Evolutionary conservation across 2,888 invertebrate genomes (phyloP).

Genomic region (Cremastinae sp.): DNA sequence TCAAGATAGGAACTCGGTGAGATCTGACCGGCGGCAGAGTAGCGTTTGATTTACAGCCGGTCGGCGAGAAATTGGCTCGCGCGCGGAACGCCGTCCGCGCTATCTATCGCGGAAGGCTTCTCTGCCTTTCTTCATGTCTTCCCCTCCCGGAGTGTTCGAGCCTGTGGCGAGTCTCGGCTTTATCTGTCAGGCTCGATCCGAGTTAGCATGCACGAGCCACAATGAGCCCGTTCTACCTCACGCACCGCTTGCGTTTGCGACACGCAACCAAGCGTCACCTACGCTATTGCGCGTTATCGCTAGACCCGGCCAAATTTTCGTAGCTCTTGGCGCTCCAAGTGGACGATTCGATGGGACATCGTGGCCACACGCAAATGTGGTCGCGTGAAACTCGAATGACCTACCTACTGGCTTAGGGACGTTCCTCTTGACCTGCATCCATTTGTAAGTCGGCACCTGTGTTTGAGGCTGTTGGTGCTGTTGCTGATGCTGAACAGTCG

Average conservation of each 20-base stretch:
- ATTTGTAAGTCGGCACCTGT: constrained; percentile 95
- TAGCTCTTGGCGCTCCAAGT: too few species aligned
- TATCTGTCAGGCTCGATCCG: constrained; percentile 68
- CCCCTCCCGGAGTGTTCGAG: constrained; percentile 4
- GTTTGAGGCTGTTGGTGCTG: constrained; percentile 82
- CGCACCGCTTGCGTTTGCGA: constrained; percentile 36
- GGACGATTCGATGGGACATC: not conserved
- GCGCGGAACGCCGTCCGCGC: constrained; percentile 59
- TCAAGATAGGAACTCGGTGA: constrained; percentile 59
- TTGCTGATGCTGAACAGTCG: constrained; percentile 70
- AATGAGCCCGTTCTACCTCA: constrained; percentile 38
- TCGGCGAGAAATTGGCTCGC: constrained; percentile 63
- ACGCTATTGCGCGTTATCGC: constrained; percentile 21
- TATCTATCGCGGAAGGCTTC: constrained; percentile 59
- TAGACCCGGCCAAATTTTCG: not conserved
- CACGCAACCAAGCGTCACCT: constrained; percentile 52
- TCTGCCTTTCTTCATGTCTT: constrained; percentile 61
- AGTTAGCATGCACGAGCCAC: constrained; percentile 55
- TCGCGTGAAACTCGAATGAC: constrained; percentile 64
- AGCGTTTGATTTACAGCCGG: constrained; percentile 73
- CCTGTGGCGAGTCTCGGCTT: constrained; percentile 49
- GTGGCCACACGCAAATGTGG: not conserved
- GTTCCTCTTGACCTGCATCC: constrained; percentile 99
- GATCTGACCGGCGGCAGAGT: constrained; percentile 65
- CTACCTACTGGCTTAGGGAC: constrained; percentile 95